Percentiles rank a stretch among this genome's conserved stretches.
These are phyloP conservation scores for Archips crataeganus DNA, from an alignment of 2,888 invertebrate genomes.

Conservation along the genomic window DNA sequence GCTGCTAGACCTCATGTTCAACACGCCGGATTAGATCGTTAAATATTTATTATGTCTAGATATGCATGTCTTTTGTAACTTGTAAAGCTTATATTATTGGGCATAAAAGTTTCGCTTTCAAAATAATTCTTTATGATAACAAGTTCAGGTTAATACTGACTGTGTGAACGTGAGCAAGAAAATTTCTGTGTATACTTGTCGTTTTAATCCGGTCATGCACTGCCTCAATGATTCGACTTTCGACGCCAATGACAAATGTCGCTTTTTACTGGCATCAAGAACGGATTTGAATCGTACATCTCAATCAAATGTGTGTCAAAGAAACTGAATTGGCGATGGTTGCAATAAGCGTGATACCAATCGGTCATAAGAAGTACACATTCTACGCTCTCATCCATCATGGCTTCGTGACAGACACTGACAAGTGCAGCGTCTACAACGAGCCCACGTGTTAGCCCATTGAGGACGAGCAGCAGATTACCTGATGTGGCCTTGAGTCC, in stretches of 20 bases:
- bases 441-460: conserved; percentile 45
- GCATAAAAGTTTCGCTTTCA: conserved; percentile 19
- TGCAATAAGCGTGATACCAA: conserved; percentile 46
- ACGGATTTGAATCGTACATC: conserved; percentile 44
- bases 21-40: conserved; percentile 40
- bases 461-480: conserved; percentile 44
- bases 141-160: conserved; percentile 6
- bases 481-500: conserved; percentile 33
- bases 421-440: conserved; percentile 62
- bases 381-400: conserved; percentile 56
- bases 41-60: conserved; percentile 42
- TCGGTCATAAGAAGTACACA: conserved; percentile 46
- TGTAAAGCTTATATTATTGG: neutral
- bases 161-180: conserved; percentile 5
- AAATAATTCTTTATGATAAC: conserved; percentile 5
- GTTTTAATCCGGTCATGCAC: conserved; percentile 18
- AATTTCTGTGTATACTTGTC: conserved; percentile 10
- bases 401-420: conserved; percentile 62
- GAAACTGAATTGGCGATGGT: conserved; percentile 45
- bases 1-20: conserved; percentile 31
- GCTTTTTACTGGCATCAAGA: conserved; percentile 43
- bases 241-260: conserved; percentile 35
- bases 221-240: conserved; percentile 3
- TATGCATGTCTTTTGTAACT: conserved; percentile 35
- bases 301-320: conserved; percentile 46